These are phyloP conservation scores for Mus pahari DNA, from an alignment of 2,113 vertebrate genomes.

Conservation along the genomic window DNA sequence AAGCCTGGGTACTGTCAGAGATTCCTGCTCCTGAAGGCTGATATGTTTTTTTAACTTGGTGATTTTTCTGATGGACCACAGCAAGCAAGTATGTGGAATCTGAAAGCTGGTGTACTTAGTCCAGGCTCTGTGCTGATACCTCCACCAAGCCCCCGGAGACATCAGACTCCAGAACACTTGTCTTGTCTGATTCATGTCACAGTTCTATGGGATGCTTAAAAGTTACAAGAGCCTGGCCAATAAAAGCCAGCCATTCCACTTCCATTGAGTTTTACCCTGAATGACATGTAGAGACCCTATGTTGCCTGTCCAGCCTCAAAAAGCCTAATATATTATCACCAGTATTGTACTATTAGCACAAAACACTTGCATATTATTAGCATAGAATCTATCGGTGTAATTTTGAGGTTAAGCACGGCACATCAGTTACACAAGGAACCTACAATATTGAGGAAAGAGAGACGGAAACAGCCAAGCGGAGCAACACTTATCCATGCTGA, in stretches of 20 bases:
- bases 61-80: background rate
- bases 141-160: accelerated
- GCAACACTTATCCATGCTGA: accelerated
- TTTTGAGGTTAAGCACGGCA: background rate
- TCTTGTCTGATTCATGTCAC: accelerated
- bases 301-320: background rate
- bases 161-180: accelerated
- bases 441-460: background rate
- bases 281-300: accelerated
- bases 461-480: accelerated
- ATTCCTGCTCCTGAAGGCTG: background rate
- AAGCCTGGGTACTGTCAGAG: too few relatives aligned
- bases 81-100: accelerated
- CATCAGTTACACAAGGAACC: background rate
- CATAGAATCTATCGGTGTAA: background rate
- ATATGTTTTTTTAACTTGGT: background rate
- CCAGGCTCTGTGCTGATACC: accelerated
- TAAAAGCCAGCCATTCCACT: background rate
- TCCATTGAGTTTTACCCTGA: accelerated
- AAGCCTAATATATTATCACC: background rate
- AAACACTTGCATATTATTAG: background rate
- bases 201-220: background rate
- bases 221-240: background rate
- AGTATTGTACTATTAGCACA: background rate
- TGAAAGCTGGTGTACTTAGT: accelerated